Evolutionary conservation across 2,797 vertebrate species (phyloP), one percentile per base, ranked within the genome.

Genomic region (Hydrocynus forskahlii): DNA sequence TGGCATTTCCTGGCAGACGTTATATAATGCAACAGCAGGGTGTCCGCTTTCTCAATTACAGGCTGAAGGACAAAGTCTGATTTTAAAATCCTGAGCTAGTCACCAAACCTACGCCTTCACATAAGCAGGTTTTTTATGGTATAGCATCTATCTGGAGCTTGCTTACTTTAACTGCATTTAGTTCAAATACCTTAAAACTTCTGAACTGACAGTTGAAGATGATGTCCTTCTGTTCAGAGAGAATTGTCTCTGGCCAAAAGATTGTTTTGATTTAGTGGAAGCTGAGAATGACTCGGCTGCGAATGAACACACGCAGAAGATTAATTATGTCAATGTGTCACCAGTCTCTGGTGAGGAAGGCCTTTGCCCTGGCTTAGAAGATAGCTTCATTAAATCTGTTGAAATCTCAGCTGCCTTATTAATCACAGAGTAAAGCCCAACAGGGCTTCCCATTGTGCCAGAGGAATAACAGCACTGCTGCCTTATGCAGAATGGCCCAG

Each of bases 351-450:
- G 23, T 70, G 60, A 72, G 40, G 23, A 59, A 69, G 57, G 38
- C 73, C n/a, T 73, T 77, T 67, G 50, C 14, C 60, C 73, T 55
- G 45, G 16, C 64, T 79, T 64, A 14, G 48, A n/a, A 13, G 29
- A 60, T 55, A 71, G 48, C 29, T 79, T 79, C 72, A 70, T 79
- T 64, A 52, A 70, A 14, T 63, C 21, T 76, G 60, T 43, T 54
- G 63, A 69, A 79, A 62, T 75, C 52, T 35, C 52, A 52, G 48
- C 52, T 40, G 57, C 29, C 38, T 67, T 69, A 38, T 70, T 70
- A 76, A 66, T 76, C 59, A 76, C n/a, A 52, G 40, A 29, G 54
- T 73, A 73, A 21, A 23, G 14, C 25, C 59, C 29, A 14, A 7
- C 52, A 57, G n/a, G 48, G 19, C 67, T 72, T 35, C 23, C 25